Evolutionary conservation across 2,888 invertebrate species (phyloP), one percentile per base, ranked within the genome.

Genomic region (Maniola hyperantus): DNA sequence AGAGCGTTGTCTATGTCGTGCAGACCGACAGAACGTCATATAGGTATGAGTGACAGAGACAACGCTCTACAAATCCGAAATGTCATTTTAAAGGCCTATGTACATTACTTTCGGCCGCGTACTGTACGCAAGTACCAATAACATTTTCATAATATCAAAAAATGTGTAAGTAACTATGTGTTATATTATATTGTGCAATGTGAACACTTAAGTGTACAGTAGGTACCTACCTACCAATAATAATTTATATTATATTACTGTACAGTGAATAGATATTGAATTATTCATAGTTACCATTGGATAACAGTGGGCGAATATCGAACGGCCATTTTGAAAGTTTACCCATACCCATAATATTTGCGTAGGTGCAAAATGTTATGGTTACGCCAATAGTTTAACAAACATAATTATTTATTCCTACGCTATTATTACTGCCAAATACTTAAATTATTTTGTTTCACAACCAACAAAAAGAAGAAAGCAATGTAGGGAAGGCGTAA

Each of bases 291-390:
- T 20, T 57, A 65, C 53, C 53, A 62, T 71, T 71, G 69, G 66
- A 70, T 71, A 65, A 67, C 76, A 77, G 88, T 89, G 89, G 89
- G 89, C 86, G 89, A 84, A 81, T 78, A 83, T 82, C 70, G 78
- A 42, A 77, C 81, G 85, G 85, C 85, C 84, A 85, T 88, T 87
- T 85, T 85, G 84, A 85, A 87, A 84, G 81, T 81, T 81, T 84
- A 83, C 76, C 75, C 73, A 73, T 74, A 74, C 65, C 62, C 39
- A 48, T 62, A 73, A 20, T 62, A 72, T 71, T 83, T 78, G 87
- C 84, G 89, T 90, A 87, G 89, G 88, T 82, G 86, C 69, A 15
- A 81, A 79, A 80, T 64, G 61, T 69, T 69, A 69, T 70, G 70
- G 67, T 70, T 58, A 67, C 63, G 46, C 60, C 51, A 67, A 67